A percentile compares a stretch with the other conserved stretches of the same genome.
These are phyloP conservation scores for Diorhabda elongata DNA, from an alignment of 1,140 invertebrate species.

Conservation along the genomic window DNA sequence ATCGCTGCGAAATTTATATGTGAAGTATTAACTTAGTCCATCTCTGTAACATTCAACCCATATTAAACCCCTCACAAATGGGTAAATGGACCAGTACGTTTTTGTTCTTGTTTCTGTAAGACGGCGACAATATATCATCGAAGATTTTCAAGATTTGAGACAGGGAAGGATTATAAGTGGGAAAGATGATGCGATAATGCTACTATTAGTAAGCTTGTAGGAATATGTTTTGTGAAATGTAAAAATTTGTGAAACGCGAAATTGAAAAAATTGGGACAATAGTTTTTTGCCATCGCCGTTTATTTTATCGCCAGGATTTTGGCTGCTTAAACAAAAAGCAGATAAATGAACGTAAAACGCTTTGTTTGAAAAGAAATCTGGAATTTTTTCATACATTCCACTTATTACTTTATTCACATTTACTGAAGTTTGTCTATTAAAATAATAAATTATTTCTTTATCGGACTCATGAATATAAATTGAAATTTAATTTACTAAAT, in stretches of 20 bases:
- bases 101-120: neutral
- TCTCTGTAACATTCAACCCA: neutral
- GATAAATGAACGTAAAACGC: no score
- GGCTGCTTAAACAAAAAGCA: no score
- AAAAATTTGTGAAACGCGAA: neutral
- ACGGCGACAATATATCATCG: neutral
- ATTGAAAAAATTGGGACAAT: slow-evolving; percentile 1
- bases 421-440: no score
- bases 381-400: no score
- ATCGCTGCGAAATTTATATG: neutral
- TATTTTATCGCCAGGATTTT: no score
- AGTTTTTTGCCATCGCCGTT: neutral
- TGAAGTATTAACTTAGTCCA: neutral
- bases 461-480: no score
- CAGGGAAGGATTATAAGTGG: slow-evolving; percentile 2
- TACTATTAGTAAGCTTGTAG: neutral
- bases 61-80: neutral
- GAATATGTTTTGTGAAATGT: neutral
- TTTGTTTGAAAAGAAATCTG: no score
- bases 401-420: no score
- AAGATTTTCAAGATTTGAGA: neutral
- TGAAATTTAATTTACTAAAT: no score
- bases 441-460: no score
- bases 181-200: neutral
- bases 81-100: slow-evolving; percentile 1